Conservation (phyloP, 2,888 invertebrate genomes). For the Pyrrhosoma nymphula region DNA sequence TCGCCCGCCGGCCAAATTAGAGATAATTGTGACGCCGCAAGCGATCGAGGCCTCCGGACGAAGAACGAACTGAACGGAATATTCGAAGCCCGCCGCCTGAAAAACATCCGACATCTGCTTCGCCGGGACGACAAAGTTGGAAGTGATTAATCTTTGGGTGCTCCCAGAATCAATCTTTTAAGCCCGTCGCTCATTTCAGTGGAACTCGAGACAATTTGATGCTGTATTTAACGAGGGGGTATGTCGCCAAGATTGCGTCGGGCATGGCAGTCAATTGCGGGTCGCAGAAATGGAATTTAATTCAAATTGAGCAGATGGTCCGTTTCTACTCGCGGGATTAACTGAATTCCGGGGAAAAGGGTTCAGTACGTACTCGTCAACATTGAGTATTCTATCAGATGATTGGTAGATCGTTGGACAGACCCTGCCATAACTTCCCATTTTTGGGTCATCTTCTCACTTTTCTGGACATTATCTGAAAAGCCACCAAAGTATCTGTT, state of each 20-base stretch:
- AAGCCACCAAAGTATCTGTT: no score
- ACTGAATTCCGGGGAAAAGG: no score
- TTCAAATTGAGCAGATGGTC: no score
- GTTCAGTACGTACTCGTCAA: no score
- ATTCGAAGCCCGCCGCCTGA: background rate
- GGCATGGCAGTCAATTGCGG: background rate
- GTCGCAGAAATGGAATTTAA: no score
- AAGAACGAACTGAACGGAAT: background rate
- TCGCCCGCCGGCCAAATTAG: constrained; percentile 10
- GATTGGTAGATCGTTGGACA: no score
- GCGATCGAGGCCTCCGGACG: background rate
- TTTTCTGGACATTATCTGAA: no score
- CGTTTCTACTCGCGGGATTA: no score
- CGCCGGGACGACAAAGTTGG: background rate
- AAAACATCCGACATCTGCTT: background rate
- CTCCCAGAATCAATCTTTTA: background rate
- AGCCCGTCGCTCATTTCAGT: background rate
- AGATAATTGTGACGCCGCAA: background rate
- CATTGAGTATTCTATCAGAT: no score
- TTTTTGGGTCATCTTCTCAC: no score
- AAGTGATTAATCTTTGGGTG: background rate
- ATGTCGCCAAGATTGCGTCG: background rate
- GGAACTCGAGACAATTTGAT: background rate
- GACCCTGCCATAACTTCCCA: no score
- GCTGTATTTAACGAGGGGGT: background rate